Percentiles rank a stretch among this genome's conserved stretches.
phyloP scores from a whole-genome alignment of 2,888 invertebrate genomes.

The Sesia apiformis region DNA sequence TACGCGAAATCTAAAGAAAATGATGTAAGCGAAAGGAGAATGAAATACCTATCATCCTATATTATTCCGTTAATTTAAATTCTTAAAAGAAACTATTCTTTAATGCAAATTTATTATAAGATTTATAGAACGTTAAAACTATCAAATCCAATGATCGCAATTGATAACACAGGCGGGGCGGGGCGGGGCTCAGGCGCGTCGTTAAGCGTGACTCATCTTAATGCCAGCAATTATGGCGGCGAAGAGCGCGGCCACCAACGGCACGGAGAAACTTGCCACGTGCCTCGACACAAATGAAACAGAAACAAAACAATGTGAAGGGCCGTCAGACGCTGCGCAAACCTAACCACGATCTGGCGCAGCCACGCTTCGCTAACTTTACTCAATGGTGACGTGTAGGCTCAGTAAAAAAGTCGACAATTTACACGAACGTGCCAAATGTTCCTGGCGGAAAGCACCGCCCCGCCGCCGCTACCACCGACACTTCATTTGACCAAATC shows the following conservation, averaged over 20 bases:
- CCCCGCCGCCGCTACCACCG: conserved; percentile 7
- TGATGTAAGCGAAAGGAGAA: neutral
- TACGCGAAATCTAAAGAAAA: conserved; percentile 1
- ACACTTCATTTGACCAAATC: conserved; percentile 18
- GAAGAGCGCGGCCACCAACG: conserved; percentile 32
- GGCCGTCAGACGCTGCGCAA: conserved; percentile 11
- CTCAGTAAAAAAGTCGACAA: conserved; percentile 12
- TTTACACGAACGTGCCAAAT: conserved; percentile 16
- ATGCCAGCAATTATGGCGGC: conserved; percentile 60
- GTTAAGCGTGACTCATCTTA: conserved; percentile 71
- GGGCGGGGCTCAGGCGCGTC: conserved; percentile 52
- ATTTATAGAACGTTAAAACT: no score
- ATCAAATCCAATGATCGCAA: conserved; percentile 4
- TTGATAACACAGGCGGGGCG: conserved; percentile 55
- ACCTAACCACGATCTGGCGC: conserved; percentile 4
- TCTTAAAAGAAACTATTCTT: no score
- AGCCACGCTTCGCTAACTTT: conserved; percentile 17
- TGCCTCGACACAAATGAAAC: conserved; percentile 25
- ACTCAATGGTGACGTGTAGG: conserved; percentile 12
- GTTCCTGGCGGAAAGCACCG: conserved; percentile 24
- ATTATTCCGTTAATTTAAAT: no score
- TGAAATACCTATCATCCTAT: no score
- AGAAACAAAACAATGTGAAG: neutral
- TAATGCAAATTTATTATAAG: no score
- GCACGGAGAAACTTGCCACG: conserved; percentile 40